These are phyloP conservation scores for Botia kubotai DNA, from an alignment of 2,797 vertebrate species.

Conservation along the genomic window DNA sequence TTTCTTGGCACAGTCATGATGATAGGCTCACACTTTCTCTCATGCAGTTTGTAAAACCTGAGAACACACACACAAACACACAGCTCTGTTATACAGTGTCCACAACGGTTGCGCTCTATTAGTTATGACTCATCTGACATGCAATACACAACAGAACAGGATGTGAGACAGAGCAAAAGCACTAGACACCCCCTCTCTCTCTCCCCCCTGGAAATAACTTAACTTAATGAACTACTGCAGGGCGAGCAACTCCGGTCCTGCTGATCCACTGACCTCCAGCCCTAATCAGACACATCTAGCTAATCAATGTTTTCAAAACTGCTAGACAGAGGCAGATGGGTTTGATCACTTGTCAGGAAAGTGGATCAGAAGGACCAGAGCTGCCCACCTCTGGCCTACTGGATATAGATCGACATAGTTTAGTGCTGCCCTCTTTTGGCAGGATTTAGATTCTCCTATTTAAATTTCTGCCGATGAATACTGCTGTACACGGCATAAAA, in stretches of 20 bases:
- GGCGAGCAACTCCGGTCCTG: too few relatives aligned
- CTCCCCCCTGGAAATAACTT: background rate
- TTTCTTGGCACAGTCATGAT: conserved; percentile 99
- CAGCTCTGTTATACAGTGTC: conserved; percentile 11
- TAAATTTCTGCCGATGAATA: background rate
- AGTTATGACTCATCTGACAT: background rate
- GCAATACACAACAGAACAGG: background rate
- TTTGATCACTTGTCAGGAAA: too few relatives aligned
- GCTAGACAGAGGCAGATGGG: too few relatives aligned
- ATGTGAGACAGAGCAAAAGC: background rate
- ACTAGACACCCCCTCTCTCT: background rate
- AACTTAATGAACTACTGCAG: too few relatives aligned
- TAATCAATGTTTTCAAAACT: too few relatives aligned
- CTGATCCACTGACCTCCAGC: too few relatives aligned
- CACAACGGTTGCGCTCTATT: background rate
- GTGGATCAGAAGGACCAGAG: too few relatives aligned
- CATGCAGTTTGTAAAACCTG: conserved; percentile 97
- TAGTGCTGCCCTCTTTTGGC: conserved; percentile 69
- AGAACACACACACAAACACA: conserved; percentile 51
- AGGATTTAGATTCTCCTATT: conserved; percentile 50
- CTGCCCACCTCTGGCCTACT: too few relatives aligned
- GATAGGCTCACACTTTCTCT: conserved; percentile 96
- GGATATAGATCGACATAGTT: background rate
- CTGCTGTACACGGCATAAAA: background rate
- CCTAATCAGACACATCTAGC: too few relatives aligned